Evolutionary conservation across 2,113 vertebrate genomes (phyloP).

Genomic region (Tupaia tana): DNA sequence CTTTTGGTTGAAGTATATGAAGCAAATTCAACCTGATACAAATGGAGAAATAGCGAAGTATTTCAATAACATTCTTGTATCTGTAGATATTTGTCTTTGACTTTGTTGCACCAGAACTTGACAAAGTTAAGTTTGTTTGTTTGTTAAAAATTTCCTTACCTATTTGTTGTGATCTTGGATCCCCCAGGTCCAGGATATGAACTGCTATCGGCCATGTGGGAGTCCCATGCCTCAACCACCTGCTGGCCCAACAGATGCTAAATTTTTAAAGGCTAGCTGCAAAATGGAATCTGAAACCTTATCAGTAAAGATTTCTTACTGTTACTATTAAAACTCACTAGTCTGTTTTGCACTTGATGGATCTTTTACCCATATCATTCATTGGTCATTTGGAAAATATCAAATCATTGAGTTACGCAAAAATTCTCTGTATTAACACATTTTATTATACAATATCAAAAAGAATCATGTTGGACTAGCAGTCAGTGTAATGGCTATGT

Average conservation of each 20-base stretch:
- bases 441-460: neutral
- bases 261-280: neutral
- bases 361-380: constrained; percentile 3
- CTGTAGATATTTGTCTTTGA: neutral
- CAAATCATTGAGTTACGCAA: neutral
- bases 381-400: neutral
- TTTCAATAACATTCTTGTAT: constrained; percentile 49
- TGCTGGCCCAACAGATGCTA: too few relatives aligned
- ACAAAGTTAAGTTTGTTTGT: too few relatives aligned
- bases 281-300: neutral
- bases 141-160: too few relatives aligned
- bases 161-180: too few relatives aligned
- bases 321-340: constrained; percentile 15
- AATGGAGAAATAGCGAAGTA: neutral
- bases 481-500: too few relatives aligned
- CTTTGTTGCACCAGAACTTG: neutral
- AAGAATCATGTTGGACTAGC: too few relatives aligned
- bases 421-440: neutral
- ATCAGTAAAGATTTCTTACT: neutral
- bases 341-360: neutral
- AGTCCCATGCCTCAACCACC: too few relatives aligned
- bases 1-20: constrained; percentile 16
- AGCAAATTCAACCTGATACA: constrained; percentile 17
- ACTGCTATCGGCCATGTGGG: too few relatives aligned
- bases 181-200: too few relatives aligned